These are phyloP conservation scores for Panopea generosa DNA, from an alignment of 2,888 invertebrate species.

Conservation along the genomic window DNA sequence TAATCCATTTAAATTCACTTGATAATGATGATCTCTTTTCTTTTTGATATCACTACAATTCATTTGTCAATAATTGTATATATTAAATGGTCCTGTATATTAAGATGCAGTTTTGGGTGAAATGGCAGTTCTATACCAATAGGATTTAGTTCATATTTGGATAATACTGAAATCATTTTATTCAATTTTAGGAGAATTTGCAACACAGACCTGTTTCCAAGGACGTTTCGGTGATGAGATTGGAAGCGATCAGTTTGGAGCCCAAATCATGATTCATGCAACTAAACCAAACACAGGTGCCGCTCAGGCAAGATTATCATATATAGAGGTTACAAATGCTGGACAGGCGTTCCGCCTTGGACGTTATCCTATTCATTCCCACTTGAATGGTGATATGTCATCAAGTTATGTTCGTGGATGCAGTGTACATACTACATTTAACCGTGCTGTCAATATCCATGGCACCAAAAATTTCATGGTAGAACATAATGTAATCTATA, in stretches of 20 bases:
- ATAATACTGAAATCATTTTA: too few species aligned
- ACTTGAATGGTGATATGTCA: conserved; percentile 80
- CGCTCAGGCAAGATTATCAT: conserved; percentile 66
- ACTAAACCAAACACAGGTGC: conserved; percentile 58
- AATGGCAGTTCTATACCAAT: too few species aligned
- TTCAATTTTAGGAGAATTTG: conserved; percentile 81
- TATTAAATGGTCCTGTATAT: too few species aligned
- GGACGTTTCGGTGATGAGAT: conserved; percentile 83
- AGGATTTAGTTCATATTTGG: too few species aligned
- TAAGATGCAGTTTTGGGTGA: too few species aligned
- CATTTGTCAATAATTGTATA: too few species aligned
- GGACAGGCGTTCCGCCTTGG: conserved; percentile 83
- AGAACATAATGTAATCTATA: conserved; percentile 77
- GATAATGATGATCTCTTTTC: too few species aligned
- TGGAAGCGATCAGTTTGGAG: conserved; percentile 82
- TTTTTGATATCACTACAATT: too few species aligned
- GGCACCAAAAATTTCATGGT: conserved; percentile 77
- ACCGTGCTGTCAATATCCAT: conserved; percentile 83
- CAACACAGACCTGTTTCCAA: conserved; percentile 82
- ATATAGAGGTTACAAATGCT: conserved; percentile 76
- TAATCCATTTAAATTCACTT: too few species aligned
- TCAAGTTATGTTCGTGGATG: conserved; percentile 78
- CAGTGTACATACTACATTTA: conserved; percentile 79
- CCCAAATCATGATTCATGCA: conserved; percentile 77
- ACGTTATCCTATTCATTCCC: conserved; percentile 83